These are phyloP conservation scores for Cyrtonyx montezumae DNA, from an alignment of 2,113 vertebrate genomes.

Conservation along the genomic window DNA sequence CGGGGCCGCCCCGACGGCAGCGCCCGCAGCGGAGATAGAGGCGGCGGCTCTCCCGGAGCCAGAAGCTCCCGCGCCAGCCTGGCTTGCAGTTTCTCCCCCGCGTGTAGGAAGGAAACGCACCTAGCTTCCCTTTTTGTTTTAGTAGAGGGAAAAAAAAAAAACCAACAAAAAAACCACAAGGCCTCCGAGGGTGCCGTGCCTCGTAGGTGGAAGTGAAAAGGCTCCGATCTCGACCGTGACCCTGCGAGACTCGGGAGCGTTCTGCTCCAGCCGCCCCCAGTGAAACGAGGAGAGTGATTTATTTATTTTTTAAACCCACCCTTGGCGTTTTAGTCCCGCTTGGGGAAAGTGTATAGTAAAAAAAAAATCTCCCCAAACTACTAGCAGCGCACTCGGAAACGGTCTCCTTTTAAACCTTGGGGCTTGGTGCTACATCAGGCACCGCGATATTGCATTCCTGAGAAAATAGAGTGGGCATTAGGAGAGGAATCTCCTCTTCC, in stretches of 20 bases:
- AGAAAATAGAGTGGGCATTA: slow-evolving; percentile 66
- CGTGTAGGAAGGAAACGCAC: not conserved
- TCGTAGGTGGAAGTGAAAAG: slow-evolving; percentile 31
- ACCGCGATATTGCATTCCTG: slow-evolving; percentile 55
- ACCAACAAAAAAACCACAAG: not conserved
- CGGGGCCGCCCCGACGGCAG: not conserved
- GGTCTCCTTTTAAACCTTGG: slow-evolving; percentile 37
- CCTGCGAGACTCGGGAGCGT: not conserved
- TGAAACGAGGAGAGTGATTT: not conserved
- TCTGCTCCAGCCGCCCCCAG: not conserved
- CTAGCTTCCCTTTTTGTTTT: not conserved
- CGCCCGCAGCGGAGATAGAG: not conserved
- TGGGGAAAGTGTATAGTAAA: not conserved
- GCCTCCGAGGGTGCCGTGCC: not conserved
- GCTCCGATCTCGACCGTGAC: not conserved
- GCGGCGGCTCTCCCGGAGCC: not conserved
- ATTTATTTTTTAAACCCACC: not conserved
- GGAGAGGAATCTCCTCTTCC: slow-evolving; percentile 73
- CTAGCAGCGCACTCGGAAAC: not conserved
- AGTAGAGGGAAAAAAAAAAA: not conserved
- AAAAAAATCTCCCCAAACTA: not conserved
- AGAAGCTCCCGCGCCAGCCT: not conserved
- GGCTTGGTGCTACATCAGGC: slow-evolving; percentile 8
- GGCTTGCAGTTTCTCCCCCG: not conserved
- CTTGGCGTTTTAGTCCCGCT: not conserved